These are phyloP conservation scores for Melanocharis versteri DNA, from an alignment of 2,113 vertebrate species.

Conservation along the genomic window DNA sequence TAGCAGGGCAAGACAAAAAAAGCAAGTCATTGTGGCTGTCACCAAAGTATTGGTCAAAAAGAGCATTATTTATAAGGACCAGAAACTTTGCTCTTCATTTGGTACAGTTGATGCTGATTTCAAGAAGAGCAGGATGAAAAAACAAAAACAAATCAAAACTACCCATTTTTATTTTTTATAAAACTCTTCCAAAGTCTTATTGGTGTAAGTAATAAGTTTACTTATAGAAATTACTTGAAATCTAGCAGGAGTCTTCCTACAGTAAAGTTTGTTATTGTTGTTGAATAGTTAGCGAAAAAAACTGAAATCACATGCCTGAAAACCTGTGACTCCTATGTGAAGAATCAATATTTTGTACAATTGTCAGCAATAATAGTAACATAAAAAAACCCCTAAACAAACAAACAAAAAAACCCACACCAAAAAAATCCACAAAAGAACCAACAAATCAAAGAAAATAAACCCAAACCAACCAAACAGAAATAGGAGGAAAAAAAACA, in stretches of 20 bases:
- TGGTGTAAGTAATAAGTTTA: not conserved
- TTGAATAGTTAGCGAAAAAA: not conserved
- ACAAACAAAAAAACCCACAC: too few species aligned
- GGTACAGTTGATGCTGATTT: not conserved
- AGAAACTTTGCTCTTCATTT: not conserved
- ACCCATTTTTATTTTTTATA: not conserved
- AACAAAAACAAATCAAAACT: not conserved
- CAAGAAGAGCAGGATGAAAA: not conserved
- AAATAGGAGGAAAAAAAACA: not conserved
- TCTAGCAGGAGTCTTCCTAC: not conserved
- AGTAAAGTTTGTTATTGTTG: not conserved
- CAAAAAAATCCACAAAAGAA: not conserved
- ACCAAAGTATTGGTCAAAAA: not conserved
- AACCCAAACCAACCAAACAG: not conserved
- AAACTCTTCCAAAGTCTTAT: not conserved
- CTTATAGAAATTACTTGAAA: not conserved
- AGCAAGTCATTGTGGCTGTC: accelerated
- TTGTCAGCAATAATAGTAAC: not conserved
- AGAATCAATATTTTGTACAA: not conserved
- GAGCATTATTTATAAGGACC: not conserved
- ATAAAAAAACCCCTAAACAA: not conserved
- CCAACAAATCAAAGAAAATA: not conserved
- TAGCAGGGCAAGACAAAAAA: not conserved
- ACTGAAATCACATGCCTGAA: not conserved
- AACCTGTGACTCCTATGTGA: not conserved